These are phyloP conservation scores for Hipposideros armiger DNA, from an alignment of 2,113 vertebrate species.

Conservation along the genomic window DNA sequence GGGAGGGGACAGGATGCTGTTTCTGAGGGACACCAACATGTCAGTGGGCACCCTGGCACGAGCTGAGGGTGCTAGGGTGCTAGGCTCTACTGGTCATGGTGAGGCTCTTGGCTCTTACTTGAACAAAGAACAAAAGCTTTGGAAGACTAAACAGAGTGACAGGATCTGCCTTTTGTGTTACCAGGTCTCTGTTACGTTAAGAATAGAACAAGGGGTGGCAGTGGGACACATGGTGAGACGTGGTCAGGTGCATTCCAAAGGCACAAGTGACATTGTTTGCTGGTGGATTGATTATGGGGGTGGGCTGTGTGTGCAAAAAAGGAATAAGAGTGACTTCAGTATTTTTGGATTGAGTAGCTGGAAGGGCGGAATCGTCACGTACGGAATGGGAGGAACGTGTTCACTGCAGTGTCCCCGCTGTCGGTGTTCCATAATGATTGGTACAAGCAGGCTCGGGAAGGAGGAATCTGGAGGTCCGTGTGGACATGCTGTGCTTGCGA, in stretches of 20 bases:
- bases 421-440: background rate
- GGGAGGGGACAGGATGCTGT: too few relatives aligned
- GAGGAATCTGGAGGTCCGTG: background rate
- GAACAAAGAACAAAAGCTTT: background rate
- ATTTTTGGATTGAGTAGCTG: background rate
- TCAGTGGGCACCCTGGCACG: fast-evolving
- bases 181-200: background rate
- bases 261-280: background rate
- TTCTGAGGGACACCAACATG: background rate
- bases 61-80: background rate
- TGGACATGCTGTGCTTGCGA: background rate
- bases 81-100: background rate
- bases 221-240: background rate
- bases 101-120: background rate
- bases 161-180: background rate
- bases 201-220: too few relatives aligned
- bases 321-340: background rate
- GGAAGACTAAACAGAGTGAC: background rate
- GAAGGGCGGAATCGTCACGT: background rate
- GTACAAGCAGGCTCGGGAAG: background rate
- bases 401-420: too few relatives aligned
- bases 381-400: background rate
- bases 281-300: background rate
- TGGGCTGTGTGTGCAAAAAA: background rate
- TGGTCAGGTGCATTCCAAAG: background rate